Evolutionary conservation across 2,888 invertebrate species (phyloP), one percentile per base, ranked within the genome.

Genomic region (Phlogophora meticulosa): DNA sequence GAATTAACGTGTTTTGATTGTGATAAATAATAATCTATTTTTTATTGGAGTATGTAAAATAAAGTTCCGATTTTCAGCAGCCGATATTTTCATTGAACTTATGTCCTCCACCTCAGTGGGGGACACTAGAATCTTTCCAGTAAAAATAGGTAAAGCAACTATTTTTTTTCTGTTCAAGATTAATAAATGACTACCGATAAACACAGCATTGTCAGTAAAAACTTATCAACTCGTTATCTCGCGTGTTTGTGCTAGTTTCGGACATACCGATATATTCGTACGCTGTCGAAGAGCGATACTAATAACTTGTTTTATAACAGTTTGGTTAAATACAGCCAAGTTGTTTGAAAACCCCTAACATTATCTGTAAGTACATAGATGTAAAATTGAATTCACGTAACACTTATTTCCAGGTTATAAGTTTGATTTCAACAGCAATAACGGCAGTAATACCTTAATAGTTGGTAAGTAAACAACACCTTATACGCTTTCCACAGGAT

Each of bases 161-260:
- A 36, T 42, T 42, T 11, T 15, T 15, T 17, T 49, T 49, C 49
- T n/a, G n/a, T n/a, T n/a, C n/a, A n/a, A n/a, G n/a, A n/a, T n/a
- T n/a, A n/a, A n/a, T n/a, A n/a, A n/a, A n/a, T 15, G 20, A 15
- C 40, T 42, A 55, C 32, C 38, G 51, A 74, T 75, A 69, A 51
- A 49, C 1, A 36, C 28, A 32, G 42, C 52, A 15, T 15, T 7
- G 36, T 42, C 42, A 36, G 7, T 17, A 59, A 0, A 13, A 42
- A 40, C 38, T 53, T 65, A 75, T 63, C 66, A 53, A 42, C 22
- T 32, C 52, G n/a, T 76, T 76, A 76, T 76, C 72, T 72, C 48
- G 59, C 66, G 63, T 63, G 59, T 56, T 74, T 60, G 42, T 48
- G n/a, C 36, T 49, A 22, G 11, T 45, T 62, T 53, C 40, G 38